Evolutionary conservation across 1,140 invertebrate species (phyloP), one percentile per base, ranked within the genome.

Genomic region (Lethocerus indicus): DNA sequence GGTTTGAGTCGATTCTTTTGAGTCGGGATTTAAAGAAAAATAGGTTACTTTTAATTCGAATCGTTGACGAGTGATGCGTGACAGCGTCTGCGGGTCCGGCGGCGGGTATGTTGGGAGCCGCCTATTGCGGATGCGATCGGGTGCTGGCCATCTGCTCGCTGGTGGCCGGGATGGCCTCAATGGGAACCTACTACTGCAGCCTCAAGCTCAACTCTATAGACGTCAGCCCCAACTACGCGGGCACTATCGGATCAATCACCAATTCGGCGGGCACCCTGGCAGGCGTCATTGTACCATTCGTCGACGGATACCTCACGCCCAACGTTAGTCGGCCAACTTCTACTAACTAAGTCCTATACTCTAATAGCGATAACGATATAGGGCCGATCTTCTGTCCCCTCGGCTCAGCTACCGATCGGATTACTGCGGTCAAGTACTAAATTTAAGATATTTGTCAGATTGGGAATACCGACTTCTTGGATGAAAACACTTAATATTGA

Each of bases 191-290:
- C 60, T 81, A 80, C 65, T 76, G 76, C 44, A 77, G 78, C 28
- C 78, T 81, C 71, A 79, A 80, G 61, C 74, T 81, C 2, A 87
- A 87, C 58, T 75, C 83, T n/a, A 63, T 89, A 37, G 85, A 89
- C 63, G 72, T 91, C 47, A 78, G 80, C 23, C 80, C 83, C 4
- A 86, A 83, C 63, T 83, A 78, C 64, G 80, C 83, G 12, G 83
- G 84, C 43, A 79, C 78, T 2, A 64, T 86, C 20, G 87, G 86
- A 69, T 84, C 83, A 2, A 69, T 88, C 28, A 79, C 83, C 1
- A 87, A 88, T 61, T 81, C 81, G 1, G 75, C 85, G 47, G 84
- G 82, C 1, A 81, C 82, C 0, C 67, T 86, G 2, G 77, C 82
- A 44, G 85, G 81, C 7, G 84, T 87, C 43, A 60, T 87, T 2